Evolutionary conservation across 2,113 vertebrate species (phyloP).

Genomic region (Sylvia atricapilla): DNA sequence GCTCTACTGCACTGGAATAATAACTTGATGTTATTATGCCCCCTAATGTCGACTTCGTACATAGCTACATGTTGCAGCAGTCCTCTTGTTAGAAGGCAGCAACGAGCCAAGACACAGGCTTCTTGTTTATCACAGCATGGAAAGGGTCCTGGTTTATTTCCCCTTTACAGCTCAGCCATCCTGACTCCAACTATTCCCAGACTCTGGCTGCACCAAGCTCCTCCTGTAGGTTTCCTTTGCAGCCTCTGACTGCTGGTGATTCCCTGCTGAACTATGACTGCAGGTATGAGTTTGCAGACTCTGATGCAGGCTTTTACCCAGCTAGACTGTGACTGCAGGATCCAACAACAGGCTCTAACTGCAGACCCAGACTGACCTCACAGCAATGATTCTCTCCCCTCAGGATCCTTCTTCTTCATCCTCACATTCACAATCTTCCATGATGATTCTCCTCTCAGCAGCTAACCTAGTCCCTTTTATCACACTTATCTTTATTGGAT

Average conservation of each 20-base stretch:
- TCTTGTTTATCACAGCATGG: neutral
- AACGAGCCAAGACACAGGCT: neutral
- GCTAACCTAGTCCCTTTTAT: neutral
- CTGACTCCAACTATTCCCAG: neutral
- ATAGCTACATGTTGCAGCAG: neutral
- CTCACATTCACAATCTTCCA: neutral
- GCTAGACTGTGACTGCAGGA: neutral
- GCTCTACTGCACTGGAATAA: neutral
- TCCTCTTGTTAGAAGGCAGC: neutral
- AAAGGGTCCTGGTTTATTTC: neutral
- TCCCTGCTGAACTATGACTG: neutral
- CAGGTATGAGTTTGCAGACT: neutral
- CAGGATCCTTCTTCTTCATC: neutral
- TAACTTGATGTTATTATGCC: neutral
- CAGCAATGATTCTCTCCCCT: neutral
- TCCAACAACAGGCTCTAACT: neutral
- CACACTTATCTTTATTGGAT: neutral
- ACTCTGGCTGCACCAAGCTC: neutral
- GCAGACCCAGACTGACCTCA: neutral
- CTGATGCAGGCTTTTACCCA: neutral
- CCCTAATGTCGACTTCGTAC: neutral
- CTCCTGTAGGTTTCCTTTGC: neutral
- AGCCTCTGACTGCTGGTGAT: neutral
- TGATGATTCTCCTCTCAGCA: neutral
- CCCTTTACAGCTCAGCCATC: neutral